Percentiles rank a stretch among this genome's conserved stretches.
Conservation (phyloP, 2,113 vertebrate species). For the Ranitomeya variabilis region DNA sequence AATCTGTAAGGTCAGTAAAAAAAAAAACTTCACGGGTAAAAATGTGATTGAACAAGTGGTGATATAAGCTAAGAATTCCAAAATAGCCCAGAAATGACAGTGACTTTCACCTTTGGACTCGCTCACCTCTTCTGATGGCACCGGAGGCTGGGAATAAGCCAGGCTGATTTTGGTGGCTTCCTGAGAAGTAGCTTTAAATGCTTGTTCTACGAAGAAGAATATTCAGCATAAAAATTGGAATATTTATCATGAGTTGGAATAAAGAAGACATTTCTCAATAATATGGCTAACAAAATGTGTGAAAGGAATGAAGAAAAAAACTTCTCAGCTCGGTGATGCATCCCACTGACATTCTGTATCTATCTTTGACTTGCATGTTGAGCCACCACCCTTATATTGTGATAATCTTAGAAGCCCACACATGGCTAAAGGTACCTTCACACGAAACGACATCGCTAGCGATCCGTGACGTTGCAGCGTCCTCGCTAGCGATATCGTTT, state of each 20-base stretch:
- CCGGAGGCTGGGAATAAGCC: conserved; percentile 77
- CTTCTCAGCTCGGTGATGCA: background rate
- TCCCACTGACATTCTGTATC: background rate
- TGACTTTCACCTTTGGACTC: background rate
- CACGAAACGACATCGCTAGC: too few species aligned
- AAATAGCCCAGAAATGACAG: background rate
- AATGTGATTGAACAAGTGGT: too few species aligned
- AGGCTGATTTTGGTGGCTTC: conserved; percentile 88
- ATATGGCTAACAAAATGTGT: background rate
- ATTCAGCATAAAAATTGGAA: background rate
- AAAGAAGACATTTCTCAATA: background rate
- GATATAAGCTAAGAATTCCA: background rate
- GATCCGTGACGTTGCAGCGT: too few species aligned
- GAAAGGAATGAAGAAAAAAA: background rate
- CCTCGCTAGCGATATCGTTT: too few species aligned
- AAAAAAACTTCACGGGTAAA: too few species aligned
- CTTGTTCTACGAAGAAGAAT: conserved; percentile 72
- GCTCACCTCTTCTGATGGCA: conserved; percentile 79
- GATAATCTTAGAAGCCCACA: background rate
- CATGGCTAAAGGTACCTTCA: background rate
- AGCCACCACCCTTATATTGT: background rate
- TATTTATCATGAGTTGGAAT: background rate
- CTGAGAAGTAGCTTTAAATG: conserved; percentile 77
- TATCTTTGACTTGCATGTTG: background rate
- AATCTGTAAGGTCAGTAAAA: too few species aligned